Base-by-base conservation (phyloP, 1,140 invertebrate genomes). In the Eurosta solidaginis region DNA sequence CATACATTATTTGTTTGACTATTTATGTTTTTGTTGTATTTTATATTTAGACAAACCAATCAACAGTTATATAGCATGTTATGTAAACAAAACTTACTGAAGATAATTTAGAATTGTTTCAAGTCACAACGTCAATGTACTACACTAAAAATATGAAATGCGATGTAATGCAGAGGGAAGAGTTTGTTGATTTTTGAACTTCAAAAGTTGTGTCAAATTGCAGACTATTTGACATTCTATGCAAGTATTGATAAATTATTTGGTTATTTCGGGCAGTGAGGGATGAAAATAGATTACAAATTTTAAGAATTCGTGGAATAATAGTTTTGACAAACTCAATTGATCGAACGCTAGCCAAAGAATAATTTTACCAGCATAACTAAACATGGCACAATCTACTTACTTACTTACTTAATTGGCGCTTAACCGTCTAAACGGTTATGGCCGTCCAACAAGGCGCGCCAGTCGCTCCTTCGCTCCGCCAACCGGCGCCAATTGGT, bases 31-130 rank as follows among this genome's bases (percentile, higher is more conserved):
- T 25, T 59, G n/a, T 59, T 4, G 14, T 1, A 33, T 33, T 59
- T 59, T 59, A 59, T 59, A 59, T 59, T 59, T 59, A 59, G 54
- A 59, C 54, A 59, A 59, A 59, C 54, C 54, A 59, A 59, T 59
- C 54, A 59, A 59, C 27, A 29, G 29, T 36, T 59, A 36, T 59
- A 17, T n/a, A n/a, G n/a, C n/a, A n/a, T n/a, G n/a, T n/a, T n/a
- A 17, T 17, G 54, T 59, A 59, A 59, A 59, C 54, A 59, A 59
- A 59, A 59, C 54, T 59, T 29, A 25, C 33, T 22, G 14, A 59
- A n/a, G n/a, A n/a, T n/a, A n/a, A 29, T 29, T 29, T 33, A 59
- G 14, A 59, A 29, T n/a, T 17, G 14, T 1, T 59, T n/a, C 29
- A 29, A 17, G 29, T 59, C 52, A 17, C 25, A 22, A 27, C n/a